A percentile compares a stretch with the other conserved stretches of the same genome.
Evolutionary conservation across 2,888 invertebrate genomes (phyloP).

Genomic region (Celastrina argiolus): DNA sequence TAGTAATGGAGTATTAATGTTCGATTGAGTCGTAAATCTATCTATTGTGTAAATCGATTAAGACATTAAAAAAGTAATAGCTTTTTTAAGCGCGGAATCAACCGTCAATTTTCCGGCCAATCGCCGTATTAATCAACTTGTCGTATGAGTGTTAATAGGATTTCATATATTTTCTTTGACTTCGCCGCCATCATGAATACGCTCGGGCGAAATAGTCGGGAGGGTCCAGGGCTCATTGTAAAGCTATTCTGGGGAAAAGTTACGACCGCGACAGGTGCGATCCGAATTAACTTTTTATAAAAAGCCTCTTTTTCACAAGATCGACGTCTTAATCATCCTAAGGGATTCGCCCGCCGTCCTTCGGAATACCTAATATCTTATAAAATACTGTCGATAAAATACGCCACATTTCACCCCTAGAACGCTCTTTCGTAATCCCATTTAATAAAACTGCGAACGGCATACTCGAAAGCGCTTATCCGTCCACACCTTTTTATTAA

Average conservation of each 20-base stretch:
- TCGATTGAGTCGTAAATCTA: slow-evolving; percentile 23
- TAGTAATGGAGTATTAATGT: slow-evolving; percentile 9
- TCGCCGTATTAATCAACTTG: slow-evolving; percentile 64
- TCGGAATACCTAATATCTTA: slow-evolving; percentile 13
- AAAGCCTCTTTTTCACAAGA: slow-evolving; percentile 70
- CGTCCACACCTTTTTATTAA: neutral
- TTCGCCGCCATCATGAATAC: slow-evolving; percentile 61
- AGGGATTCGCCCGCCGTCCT: slow-evolving; percentile 48
- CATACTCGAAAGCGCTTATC: neutral
- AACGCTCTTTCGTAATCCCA: neutral
- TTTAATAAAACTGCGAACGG: neutral
- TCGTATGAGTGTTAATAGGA: slow-evolving; percentile 67
- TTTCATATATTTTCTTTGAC: slow-evolving; percentile 68
- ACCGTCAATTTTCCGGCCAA: slow-evolving; percentile 51
- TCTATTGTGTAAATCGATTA: slow-evolving; percentile 25
- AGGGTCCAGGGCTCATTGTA: slow-evolving; percentile 67
- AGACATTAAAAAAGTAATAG: slow-evolving; percentile 21
- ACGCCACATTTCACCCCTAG: neutral
- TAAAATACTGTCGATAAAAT: slow-evolving; percentile 9
- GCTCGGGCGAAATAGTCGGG: slow-evolving; percentile 55
- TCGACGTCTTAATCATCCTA: slow-evolving; percentile 65
- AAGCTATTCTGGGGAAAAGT: slow-evolving; percentile 66
- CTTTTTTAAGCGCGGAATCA: slow-evolving; percentile 32
- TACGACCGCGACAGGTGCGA: slow-evolving; percentile 76
- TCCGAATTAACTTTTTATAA: slow-evolving; percentile 74